A percentile compares a stretch with the other conserved stretches of the same genome.
phyloP scores from a whole-genome alignment of 2,888 invertebrate genomes.

The Osmoderma eremita region DNA sequence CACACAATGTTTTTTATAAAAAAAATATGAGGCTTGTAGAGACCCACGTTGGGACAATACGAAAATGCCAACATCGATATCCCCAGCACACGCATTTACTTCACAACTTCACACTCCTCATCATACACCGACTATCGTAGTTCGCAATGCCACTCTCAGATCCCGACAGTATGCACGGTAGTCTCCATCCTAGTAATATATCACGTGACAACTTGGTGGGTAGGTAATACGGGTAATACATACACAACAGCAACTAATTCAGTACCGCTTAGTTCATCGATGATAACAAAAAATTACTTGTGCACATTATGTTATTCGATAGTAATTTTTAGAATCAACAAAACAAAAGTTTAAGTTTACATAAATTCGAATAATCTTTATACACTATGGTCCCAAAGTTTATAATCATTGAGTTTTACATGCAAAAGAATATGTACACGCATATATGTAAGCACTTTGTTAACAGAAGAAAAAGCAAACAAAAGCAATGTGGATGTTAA shows the following conservation, averaged over 20 bases:
- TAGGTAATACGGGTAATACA: not conserved
- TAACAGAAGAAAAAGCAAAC: no score
- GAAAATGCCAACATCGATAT: not conserved
- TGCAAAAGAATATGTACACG: not conserved
- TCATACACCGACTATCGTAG: not conserved
- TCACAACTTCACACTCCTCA: not conserved
- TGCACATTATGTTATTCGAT: no score
- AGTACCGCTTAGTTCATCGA: no score
- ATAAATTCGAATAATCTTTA: not conserved
- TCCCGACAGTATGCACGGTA: not conserved
- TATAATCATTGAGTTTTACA: not conserved
- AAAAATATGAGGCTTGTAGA: not conserved
- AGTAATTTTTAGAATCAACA: no score
- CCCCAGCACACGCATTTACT: not conserved
- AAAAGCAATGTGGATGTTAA: no score
- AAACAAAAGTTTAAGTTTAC: no score
- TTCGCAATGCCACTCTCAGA: slow-evolving; percentile 4
- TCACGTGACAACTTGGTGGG: slow-evolving; percentile 8
- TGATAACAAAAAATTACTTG: no score
- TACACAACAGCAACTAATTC: not conserved
- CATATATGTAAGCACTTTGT: not conserved
- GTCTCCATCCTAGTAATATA: slow-evolving; percentile 17
- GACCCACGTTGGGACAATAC: not conserved
- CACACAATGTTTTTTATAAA: slow-evolving; percentile 6
- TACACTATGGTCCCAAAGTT: not conserved